Percentiles rank a stretch among this genome's conserved stretches.
Evolutionary conservation across 2,797 vertebrate genomes (phyloP).

Genomic region (Tadarida brasiliensis): DNA sequence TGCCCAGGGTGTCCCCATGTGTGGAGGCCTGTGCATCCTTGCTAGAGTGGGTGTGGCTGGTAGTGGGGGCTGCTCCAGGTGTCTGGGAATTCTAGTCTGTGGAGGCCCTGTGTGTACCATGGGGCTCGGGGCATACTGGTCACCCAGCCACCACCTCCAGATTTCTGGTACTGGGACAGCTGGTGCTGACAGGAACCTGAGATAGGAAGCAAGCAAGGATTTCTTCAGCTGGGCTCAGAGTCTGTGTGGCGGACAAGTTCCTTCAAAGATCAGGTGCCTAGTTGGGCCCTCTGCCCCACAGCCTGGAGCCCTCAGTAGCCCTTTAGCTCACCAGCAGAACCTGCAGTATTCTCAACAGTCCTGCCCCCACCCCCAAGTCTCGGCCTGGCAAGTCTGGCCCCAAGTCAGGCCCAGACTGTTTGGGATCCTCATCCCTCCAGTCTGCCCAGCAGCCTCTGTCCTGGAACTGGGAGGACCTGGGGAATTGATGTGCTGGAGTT

Average conservation of each 20-base stretch:
- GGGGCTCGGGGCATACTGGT: neutral
- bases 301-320: neutral
- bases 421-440: neutral
- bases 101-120: neutral
- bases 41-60: neutral
- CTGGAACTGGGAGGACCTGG: neutral
- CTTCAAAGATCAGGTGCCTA: neutral
- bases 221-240: neutral
- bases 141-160: neutral
- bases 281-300: neutral
- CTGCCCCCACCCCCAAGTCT: neutral
- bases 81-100: neutral
- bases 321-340: neutral
- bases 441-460: neutral
- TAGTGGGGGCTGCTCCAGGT: neutral
- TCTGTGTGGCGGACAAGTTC: neutral
- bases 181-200: too few species aligned
- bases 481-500: neutral
- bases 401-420: neutral
- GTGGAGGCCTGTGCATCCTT: neutral
- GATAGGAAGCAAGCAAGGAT: neutral
- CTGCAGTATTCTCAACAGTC: neutral
- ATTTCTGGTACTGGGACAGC: neutral
- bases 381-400: neutral
- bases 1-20: neutral